These are phyloP conservation scores for Hassar affinis DNA, from an alignment of 2,113 vertebrate species.

Conservation along the genomic window DNA sequence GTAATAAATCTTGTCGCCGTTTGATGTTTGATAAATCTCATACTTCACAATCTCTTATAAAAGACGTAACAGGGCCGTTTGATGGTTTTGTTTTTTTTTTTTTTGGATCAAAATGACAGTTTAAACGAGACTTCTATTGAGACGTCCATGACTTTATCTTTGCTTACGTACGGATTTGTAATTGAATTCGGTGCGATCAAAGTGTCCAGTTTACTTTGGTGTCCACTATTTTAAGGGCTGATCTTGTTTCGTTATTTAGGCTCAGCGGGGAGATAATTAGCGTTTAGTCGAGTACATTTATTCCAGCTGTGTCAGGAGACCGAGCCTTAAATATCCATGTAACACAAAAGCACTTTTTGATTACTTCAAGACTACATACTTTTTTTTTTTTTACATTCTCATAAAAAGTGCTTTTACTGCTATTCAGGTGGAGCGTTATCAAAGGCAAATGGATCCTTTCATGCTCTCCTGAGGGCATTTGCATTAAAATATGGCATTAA, in stretches of 20 bases:
- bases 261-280: conserved; percentile 6
- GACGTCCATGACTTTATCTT: not conserved
- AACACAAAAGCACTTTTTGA: conserved; percentile 5
- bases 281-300: conserved; percentile 8
- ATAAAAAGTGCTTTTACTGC: conserved; percentile 28
- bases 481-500: conserved; percentile 31
- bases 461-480: conserved; percentile 24
- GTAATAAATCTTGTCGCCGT: not conserved
- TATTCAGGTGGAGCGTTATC: conserved; percentile 23
- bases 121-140: not conserved
- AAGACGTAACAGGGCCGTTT: not conserved
- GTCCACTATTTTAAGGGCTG: not conserved
- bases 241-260: not conserved
- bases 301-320: not conserved
- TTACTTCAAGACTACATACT: conserved; percentile 16
- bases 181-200: not conserved
- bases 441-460: conserved; percentile 36
- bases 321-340: conserved; percentile 2
- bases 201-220: not conserved
- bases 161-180: not conserved
- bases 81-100: too few species aligned
- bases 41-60: not conserved
- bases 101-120: too few species aligned
- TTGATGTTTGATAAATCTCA: conserved; percentile 1
- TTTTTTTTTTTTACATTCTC: conserved; percentile 9